Conservation (phyloP, 2,113 vertebrate genomes). For the Okapia johnstoni region DNA sequence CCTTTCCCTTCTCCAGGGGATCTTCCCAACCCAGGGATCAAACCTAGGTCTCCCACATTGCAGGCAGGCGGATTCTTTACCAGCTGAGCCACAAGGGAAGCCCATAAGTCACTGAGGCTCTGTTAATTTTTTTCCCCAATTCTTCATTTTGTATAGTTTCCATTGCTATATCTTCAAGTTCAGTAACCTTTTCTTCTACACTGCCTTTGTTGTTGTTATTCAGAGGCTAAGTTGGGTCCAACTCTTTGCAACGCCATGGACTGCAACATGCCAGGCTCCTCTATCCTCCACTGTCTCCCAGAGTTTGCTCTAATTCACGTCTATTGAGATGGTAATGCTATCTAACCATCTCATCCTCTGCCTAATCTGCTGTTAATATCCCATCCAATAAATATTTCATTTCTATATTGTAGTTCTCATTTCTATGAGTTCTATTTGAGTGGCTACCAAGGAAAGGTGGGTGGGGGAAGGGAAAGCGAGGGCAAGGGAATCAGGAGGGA, state of each 20-base stretch:
- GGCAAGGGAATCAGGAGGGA: neutral
- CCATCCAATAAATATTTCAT: neutral
- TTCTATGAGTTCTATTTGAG: neutral
- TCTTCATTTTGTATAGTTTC: neutral
- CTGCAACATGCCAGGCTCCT: neutral
- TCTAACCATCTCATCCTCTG: neutral
- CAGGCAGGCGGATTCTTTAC: neutral
- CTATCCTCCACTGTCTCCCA: neutral
- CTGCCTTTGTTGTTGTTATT: neutral
- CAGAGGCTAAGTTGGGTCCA: neutral
- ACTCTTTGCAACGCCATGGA: neutral
- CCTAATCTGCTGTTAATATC: neutral
- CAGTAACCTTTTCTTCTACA: neutral
- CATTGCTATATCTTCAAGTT: neutral
- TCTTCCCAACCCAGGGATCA: neutral
- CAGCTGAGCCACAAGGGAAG: neutral
- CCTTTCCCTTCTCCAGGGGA: neutral
- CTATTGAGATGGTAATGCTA: neutral
- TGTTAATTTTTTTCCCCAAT: neutral
- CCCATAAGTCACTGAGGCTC: neutral
- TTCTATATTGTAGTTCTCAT: neutral
- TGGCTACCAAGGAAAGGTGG: neutral
- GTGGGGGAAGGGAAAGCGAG: neutral
- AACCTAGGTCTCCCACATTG: neutral
- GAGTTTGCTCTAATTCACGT: neutral